Percentiles rank a stretch among this genome's conserved stretches.
These are phyloP conservation scores for Cheilosia vulpina DNA, from an alignment of 2,888 invertebrate species.

Conservation along the genomic window DNA sequence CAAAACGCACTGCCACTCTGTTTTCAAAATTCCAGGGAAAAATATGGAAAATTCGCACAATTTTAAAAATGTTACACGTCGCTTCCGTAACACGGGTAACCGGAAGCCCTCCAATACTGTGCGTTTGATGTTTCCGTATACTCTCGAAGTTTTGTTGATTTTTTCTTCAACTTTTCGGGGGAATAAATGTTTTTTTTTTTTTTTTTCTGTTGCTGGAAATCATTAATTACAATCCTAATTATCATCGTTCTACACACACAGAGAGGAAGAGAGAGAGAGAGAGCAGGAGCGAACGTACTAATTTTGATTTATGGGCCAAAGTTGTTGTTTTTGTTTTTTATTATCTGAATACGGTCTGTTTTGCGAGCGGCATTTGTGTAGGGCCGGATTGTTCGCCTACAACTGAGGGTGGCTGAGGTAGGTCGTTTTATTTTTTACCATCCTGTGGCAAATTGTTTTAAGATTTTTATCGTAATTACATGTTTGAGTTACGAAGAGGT, in stretches of 20 bases:
- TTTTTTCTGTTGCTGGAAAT: conserved; percentile 38
- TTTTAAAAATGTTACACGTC: conserved; percentile 38
- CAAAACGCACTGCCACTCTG: neutral
- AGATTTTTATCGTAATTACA: conserved; percentile 75
- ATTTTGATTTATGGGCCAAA: conserved; percentile 71
- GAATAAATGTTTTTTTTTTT: neutral
- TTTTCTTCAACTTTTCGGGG: conserved; percentile 9
- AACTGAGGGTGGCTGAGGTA: conserved; percentile 28
- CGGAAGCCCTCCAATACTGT: conserved; percentile 47
- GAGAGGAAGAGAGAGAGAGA: neutral
- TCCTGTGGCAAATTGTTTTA: conserved; percentile 73
- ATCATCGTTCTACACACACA: conserved; percentile 62
- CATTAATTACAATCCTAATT: conserved; percentile 73
- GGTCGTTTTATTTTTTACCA: conserved; percentile 8
- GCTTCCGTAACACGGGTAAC: conserved; percentile 39
- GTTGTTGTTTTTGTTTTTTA: conserved; percentile 63
- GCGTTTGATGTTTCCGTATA: conserved; percentile 27
- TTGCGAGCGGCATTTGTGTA: neutral
- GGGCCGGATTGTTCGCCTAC: conserved; percentile 37
- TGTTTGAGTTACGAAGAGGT: conserved; percentile 74
- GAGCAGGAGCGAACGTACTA: conserved; percentile 57
- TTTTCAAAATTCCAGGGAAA: neutral
- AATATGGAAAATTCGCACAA: conserved; percentile 21
- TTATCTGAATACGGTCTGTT: conserved; percentile 22
- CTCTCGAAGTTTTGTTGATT: conserved; percentile 19